Base-by-base conservation (phyloP, 2,113 vertebrate species). In the Ivindomyrus marchei region DNA sequence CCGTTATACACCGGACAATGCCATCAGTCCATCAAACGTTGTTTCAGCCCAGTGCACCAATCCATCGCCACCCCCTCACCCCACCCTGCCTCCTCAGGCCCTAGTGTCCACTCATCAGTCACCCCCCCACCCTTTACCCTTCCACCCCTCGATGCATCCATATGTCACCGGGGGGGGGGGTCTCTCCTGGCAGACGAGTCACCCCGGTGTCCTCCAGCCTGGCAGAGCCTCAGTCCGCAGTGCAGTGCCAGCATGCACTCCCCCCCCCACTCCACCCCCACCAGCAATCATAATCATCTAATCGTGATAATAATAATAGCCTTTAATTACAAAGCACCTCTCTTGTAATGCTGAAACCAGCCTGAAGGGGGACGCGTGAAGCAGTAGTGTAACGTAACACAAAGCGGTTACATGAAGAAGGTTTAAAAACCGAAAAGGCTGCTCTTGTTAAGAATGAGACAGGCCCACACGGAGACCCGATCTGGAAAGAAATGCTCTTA, bases 11-110 rank as follows among this genome's bases (percentile, higher is more conserved):
- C 49, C 50, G 77, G 85, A 77, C 90, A 87, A 49, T 89, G 62
- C 90, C 89, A 89, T 88, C 88, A 91, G 88, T 87, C 87, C 88
- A 91, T 91, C 89, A 91, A 89, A 88, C 53, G 90, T 4, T 42
- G 36, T 66, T 87, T 87, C 50, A 66, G 77, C 88, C 88, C 42
- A 52, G 15, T 36, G 49, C 62, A 47, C 49, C 88, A 83, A 91
- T 89, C 88, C 89, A 88, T 91, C 88, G n/a, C 49, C 19, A 42
- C 42, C 42, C 19, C 80, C 39, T 21, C 13, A 0, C 74, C 74
- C 10, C 27, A 80, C 74, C 80, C 39, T 24, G 19, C 83, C 15
- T 47, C 74, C 74, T 39, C 27, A 15, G 80, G 77, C 11, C n/a
- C 70, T 42, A 53, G n/a, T 50, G 58, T 42, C 56, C 90, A 86